Evolutionary conservation across 2,797 vertebrate species (phyloP).

Genomic region (Clarias laeviceps): DNA sequence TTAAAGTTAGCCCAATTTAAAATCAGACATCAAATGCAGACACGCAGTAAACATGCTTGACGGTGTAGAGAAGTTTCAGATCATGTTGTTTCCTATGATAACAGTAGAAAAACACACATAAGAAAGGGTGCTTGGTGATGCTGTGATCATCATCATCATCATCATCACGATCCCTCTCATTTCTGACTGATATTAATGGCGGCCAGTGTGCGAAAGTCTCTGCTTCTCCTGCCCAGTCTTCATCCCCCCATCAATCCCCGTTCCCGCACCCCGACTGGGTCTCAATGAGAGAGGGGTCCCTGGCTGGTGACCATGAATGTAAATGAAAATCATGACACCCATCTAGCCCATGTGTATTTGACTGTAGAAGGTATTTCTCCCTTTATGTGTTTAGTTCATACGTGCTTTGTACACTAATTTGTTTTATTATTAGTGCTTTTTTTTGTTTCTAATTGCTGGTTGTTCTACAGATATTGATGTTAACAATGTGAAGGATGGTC

Average conservation of each 20-base stretch:
- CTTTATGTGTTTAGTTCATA: conserved; percentile 56
- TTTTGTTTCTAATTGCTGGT: conserved; percentile 53
- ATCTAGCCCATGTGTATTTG: conserved; percentile 77
- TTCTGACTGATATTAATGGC: conserved; percentile 62
- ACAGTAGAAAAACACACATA: neutral
- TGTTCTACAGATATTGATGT: conserved; percentile 31
- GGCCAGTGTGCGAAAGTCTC: conserved; percentile 74
- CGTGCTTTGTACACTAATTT: conserved; percentile 60
- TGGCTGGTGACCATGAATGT: conserved; percentile 80
- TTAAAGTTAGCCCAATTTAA: neutral
- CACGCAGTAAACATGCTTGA: neutral
- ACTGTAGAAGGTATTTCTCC: conserved; percentile 76
- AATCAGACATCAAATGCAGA: neutral
- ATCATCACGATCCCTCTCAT: conserved; percentile 33
- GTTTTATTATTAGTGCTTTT: conserved; percentile 55
- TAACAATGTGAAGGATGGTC: conserved; percentile 43
- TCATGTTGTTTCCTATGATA: neutral
- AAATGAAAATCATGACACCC: conserved; percentile 77
- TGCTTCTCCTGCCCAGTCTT: conserved; percentile 81
- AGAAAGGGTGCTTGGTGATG: conserved; percentile 24
- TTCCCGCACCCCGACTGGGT: conserved; percentile 73
- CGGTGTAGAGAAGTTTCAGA: neutral
- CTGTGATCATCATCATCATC: conserved; percentile 9
- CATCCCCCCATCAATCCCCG: conserved; percentile 63
- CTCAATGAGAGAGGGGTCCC: conserved; percentile 81